Percentiles rank a stretch among this genome's conserved stretches.
Conservation (phyloP, 2,797 vertebrate species). For the Chromobotia macracanthus region DNA sequence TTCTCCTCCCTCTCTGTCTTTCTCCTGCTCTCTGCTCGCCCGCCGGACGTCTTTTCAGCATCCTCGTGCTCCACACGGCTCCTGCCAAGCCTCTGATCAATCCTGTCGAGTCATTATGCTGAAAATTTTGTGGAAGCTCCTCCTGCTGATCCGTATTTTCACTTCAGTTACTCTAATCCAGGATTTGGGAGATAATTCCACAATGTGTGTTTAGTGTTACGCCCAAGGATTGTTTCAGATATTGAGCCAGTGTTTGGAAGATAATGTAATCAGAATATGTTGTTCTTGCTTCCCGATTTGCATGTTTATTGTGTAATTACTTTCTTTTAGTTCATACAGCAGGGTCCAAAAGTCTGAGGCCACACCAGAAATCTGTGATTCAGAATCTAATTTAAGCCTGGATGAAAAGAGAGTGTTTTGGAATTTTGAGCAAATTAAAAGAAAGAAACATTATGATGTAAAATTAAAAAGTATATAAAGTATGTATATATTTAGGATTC, state of each 20-base stretch:
- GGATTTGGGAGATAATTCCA: slow-evolving; percentile 49
- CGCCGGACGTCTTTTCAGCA: slow-evolving; percentile 28
- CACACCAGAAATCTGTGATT: slow-evolving; percentile 16
- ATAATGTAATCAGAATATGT: slow-evolving; percentile 52
- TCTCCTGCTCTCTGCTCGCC: slow-evolving; percentile 42
- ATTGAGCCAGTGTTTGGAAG: slow-evolving; percentile 43
- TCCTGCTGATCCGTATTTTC: slow-evolving; percentile 37
- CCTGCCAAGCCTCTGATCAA: slow-evolving; percentile 25
- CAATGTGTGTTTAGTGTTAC: slow-evolving; percentile 50
- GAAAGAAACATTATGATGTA: not conserved
- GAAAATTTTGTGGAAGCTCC: slow-evolving; percentile 10
- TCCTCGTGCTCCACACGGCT: slow-evolving; percentile 16
- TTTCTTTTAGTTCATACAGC: slow-evolving; percentile 11
- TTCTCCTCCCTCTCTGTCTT: slow-evolving; percentile 32
- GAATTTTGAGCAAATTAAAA: not conserved
- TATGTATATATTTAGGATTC: not conserved
- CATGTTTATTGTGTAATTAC: slow-evolving; percentile 47
- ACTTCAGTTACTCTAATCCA: slow-evolving; percentile 44
- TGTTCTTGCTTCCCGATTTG: slow-evolving; percentile 31
- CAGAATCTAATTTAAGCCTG: slow-evolving; percentile 14
- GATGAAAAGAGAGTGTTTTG: not conserved
- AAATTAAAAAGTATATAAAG: not conserved
- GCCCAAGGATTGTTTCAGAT: slow-evolving; percentile 51
- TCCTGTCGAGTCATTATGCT: slow-evolving; percentile 31
- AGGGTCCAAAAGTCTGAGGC: slow-evolving; percentile 23